phyloP scores from a whole-genome alignment of 37 sponge, comb jelly and placozoan genomes.

The Chondrilla cf. caribensis region DNA sequence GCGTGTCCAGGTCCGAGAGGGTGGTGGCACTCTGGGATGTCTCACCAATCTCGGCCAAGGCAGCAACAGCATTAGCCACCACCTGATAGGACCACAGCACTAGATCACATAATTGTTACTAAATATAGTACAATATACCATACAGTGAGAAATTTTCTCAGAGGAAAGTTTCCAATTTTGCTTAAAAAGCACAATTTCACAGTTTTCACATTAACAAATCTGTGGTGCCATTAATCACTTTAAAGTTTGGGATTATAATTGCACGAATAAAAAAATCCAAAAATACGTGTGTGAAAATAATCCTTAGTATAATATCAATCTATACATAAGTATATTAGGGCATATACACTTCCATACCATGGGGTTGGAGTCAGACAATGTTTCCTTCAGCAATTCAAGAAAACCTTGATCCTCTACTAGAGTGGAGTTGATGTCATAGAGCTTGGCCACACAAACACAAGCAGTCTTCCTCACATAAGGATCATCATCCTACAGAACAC shows the following conservation, averaged over 20 bases:
- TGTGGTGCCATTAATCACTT: not conserved
- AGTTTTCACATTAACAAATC: too few relatives aligned
- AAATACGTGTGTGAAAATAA: too few relatives aligned
- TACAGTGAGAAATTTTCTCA: too few relatives aligned
- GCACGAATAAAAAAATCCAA: too few relatives aligned
- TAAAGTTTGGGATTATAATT: too few relatives aligned
- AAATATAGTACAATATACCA: too few relatives aligned
- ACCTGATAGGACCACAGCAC: conserved; percentile 40
- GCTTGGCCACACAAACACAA: conserved; percentile 97
- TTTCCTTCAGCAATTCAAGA: conserved; percentile 91
- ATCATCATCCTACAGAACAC: conserved; percentile 85
- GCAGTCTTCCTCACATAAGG: conserved; percentile 99
- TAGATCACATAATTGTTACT: not conserved
- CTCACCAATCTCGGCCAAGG: conserved; percentile 91
- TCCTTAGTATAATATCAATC: too few relatives aligned
- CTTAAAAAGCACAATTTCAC: too few relatives aligned
- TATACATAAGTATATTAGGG: too few relatives aligned
- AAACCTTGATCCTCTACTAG: conserved; percentile 99
- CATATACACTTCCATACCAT: conserved; percentile 67
- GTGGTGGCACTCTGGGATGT: conserved; percentile 78
- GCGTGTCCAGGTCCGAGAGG: conserved; percentile 80
- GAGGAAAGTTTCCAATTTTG: too few relatives aligned
- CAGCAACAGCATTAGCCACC: conserved; percentile 98
- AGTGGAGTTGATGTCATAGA: conserved; percentile 93
- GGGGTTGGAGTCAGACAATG: conserved; percentile 95